A percentile compares a stretch with the other conserved stretches of the same genome.
These are phyloP conservation scores for Microchrysa polita DNA, from an alignment of 2,888 invertebrate genomes.

Conservation along the genomic window DNA sequence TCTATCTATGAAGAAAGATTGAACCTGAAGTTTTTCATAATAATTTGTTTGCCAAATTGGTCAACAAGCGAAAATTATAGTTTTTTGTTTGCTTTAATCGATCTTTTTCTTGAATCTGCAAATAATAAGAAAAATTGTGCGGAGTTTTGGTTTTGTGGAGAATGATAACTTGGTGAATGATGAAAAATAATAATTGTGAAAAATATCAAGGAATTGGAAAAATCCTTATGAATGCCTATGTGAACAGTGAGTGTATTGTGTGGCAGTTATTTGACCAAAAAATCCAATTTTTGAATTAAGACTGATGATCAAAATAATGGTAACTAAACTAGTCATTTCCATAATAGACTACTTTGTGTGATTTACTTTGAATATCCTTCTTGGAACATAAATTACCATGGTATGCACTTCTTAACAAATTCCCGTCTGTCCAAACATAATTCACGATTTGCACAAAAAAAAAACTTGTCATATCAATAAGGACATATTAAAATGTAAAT, in stretches of 20 bases:
- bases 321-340: too few species aligned
- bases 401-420: slow-evolving; percentile 1
- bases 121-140: neutral
- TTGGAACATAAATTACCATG: too few species aligned
- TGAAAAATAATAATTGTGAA: neutral
- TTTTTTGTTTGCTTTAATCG: slow-evolving; percentile 14
- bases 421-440: neutral
- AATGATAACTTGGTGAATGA: neutral
- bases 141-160: slow-evolving; percentile 25
- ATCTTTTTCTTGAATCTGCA: neutral
- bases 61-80: neutral
- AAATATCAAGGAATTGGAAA: neutral
- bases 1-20: neutral
- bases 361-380: too few species aligned
- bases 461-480: neutral
- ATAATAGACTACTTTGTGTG: too few species aligned
- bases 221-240: neutral
- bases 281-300: neutral
- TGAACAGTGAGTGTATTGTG: slow-evolving; percentile 23
- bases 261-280: neutral
- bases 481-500: slow-evolving; percentile 23
- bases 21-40: neutral
- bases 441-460: too few species aligned
- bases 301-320: too few species aligned
- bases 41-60: neutral